Base-by-base conservation (phyloP, 2,797 vertebrate species). In the Alosa sapidissima region DNA sequence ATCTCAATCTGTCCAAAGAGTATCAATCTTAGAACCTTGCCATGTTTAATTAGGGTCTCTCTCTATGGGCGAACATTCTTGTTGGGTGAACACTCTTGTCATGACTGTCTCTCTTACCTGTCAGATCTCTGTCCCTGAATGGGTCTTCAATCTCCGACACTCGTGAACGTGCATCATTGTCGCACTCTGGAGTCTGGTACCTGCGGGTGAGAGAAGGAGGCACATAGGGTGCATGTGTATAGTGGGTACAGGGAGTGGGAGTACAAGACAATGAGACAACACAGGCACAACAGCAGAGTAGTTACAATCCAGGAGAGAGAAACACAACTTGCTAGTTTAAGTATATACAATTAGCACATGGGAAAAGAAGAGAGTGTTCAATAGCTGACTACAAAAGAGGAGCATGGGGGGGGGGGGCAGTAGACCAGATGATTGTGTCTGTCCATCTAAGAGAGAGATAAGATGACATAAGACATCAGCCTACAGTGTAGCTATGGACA, bases 131-230 rank as follows among this genome's bases (percentile, higher is more conserved):
- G 92, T 96, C 97, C 91, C 97, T 97, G 95, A 98, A 99, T 14
- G 96, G 97, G 89, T 99, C 97, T 8, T 99, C 98, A 9, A 90
- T 89, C 90, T 98, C 97, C 0, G 92, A 89, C 82, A 93, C 90
- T 54, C 94, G 96, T 2, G 97, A 97, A 87, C 96, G 95, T 81
- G 97, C 97, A 3, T 95, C 93, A 0, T 94, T 96, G 93, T 99
- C 97, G 90, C 98, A 99, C 86, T 97, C 97, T 0, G 98, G 98
- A 84, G 94, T 97, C 95, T 98, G 96, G 88, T 99, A 99, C 90
- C 98, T 99, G 94, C 89, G 87, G 87, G 48, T 89, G 24, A 85
- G 14, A 49, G 28, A 45, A 9, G 58, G 41, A 52, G 11, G 62
- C 1, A 33, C 62, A 33, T 68, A 28, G n/a, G n/a, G 62, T 8